Evolutionary conservation across 2,888 invertebrate species (phyloP), one percentile per base, ranked within the genome.

Genomic region (Synanthedon andrenaeformis): DNA sequence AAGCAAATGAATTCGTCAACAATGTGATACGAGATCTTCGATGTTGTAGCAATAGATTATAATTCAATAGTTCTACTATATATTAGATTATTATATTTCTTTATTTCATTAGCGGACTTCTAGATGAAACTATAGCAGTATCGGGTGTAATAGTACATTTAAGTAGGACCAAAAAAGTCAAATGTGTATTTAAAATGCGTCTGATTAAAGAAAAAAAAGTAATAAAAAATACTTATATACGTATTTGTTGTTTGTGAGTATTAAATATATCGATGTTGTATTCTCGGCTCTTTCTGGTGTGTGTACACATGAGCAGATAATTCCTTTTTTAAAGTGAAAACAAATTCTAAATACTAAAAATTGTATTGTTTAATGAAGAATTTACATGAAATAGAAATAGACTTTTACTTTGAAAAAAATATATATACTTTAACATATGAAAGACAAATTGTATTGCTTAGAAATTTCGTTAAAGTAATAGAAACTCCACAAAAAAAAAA

Each of bases 1-100:
- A 45, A 45, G 45, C 45, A 12, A 45, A 14, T 45, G 45, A 61
- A 68, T 67, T 74, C 71, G 65, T 74, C 74, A 76, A 72, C 57
- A 64, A 68, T 76, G 76, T 77, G 78, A 76, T 78, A 74, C 65
- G 66, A 62, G 62, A 66, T 68, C 59, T 65, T 65, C 41, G 51
- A 54, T 62, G 62, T 64, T 60, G 59, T 64, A 65, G 64, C 57
- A 58, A 65, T 69, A 72, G 59, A 63, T 56, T 10, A 13, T 59
- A 14, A 13, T 59, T 53, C 53, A 45, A 45, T 45, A 45, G 57
- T 61, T 58, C 52, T 56, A 50, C 6, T 55, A 56, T 55, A 56
- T 52, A 54, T 55, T 54, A 56, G 49, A 52, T 23, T 54, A 56
- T 54, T 35, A 35, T 35, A 35, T 45, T 11, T 45, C n/a, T 45